phyloP scores from a whole-genome alignment of 2,113 vertebrate species.

The Seriola quinqueradiata region DNA sequence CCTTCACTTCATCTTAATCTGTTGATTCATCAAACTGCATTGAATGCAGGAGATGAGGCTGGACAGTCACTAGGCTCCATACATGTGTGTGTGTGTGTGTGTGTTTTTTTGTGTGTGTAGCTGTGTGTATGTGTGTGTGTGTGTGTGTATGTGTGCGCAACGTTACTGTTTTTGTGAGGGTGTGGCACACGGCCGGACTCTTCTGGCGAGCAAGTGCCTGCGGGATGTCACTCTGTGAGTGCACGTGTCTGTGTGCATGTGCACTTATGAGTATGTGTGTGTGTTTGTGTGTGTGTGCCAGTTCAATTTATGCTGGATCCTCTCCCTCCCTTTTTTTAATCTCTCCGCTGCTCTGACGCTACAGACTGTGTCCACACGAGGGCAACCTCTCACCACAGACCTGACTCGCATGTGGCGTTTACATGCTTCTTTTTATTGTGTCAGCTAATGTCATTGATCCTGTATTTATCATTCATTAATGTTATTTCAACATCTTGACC shows the following conservation, averaged over 20 bases:
- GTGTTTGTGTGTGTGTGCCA: neutral
- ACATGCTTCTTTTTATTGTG: neutral
- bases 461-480: too few species aligned
- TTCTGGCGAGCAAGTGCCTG: slow-evolving; percentile 8
- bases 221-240: slow-evolving; percentile 6
- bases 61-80: neutral
- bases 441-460: too few species aligned
- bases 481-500: too few species aligned
- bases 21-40: slow-evolving; percentile 4
- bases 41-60: neutral
- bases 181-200: slow-evolving; percentile 25
- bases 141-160: neutral
- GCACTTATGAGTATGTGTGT: neutral
- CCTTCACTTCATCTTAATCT: neutral
- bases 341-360: neutral
- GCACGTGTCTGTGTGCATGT: neutral
- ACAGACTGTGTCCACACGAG: slow-evolving; percentile 38
- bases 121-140: too few species aligned
- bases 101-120: too few species aligned
- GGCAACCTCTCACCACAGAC: slow-evolving; percentile 39
- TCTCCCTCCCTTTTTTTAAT: neutral
- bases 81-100: neutral
- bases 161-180: slow-evolving; percentile 34
- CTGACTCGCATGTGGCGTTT: neutral
- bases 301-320: neutral